These are phyloP conservation scores for Melanargia galathea DNA, from an alignment of 2,888 invertebrate species.

Conservation along the genomic window DNA sequence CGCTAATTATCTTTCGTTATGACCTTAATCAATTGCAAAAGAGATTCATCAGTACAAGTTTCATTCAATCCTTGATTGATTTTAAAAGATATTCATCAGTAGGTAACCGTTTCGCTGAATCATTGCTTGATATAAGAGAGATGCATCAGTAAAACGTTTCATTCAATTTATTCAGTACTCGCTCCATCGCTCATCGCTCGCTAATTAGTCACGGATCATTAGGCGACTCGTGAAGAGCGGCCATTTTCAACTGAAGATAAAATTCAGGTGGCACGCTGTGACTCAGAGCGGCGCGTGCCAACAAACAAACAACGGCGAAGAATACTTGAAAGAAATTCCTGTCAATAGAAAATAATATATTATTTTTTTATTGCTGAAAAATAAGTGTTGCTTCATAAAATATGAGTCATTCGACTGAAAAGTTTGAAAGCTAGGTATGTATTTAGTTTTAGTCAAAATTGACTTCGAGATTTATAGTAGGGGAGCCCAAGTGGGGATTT, in stretches of 20 bases:
- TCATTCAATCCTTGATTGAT: too few species aligned
- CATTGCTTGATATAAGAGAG: too few species aligned
- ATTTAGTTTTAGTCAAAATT: too few species aligned
- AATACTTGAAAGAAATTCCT: conserved; percentile 21
- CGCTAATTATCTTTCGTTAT: too few species aligned
- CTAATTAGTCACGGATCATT: conserved; percentile 62
- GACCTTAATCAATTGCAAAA: conserved; percentile 4
- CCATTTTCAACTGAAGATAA: conserved; percentile 56
- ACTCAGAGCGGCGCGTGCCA: conserved; percentile 60
- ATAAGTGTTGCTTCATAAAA: background rate
- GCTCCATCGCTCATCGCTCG: conserved; percentile 34
- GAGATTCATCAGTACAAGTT: background rate
- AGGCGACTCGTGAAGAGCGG: conserved; percentile 57
- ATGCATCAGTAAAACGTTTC: background rate
- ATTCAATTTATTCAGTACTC: conserved; percentile 19
- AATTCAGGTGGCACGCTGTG: conserved; percentile 68
- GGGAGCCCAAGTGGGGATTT: too few species aligned
- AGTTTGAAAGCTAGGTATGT: too few species aligned
- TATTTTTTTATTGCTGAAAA: background rate
- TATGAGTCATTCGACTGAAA: background rate
- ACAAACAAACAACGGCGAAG: conserved; percentile 54
- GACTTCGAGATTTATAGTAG: too few species aligned
- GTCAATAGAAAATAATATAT: conserved; percentile 18
- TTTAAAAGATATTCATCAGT: too few species aligned
- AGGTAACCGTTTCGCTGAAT: too few species aligned